Percentiles rank a stretch among this genome's conserved stretches.
Conservation (phyloP, 53 echinoderm and acorn worm species). For the Temnopleurus reevesii region DNA sequence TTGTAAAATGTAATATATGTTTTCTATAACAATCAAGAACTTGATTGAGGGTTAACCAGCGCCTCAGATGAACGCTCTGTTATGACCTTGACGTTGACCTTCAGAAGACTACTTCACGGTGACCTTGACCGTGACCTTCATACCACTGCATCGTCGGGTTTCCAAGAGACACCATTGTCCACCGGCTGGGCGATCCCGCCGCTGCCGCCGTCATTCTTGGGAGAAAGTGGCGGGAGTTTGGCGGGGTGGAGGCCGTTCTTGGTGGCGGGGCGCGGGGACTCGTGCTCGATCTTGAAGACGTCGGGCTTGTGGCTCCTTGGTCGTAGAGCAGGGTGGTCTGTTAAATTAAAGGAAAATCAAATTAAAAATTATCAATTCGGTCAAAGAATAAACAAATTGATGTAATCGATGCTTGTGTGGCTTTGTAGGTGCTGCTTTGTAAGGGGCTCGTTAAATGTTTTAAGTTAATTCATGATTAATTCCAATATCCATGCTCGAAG, state of each 20-base stretch:
- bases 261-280: slow-evolving; percentile 66
- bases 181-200: background rate
- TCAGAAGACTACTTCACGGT: background rate
- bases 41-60: background rate
- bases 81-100: background rate
- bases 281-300: slow-evolving; percentile 81
- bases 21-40: no score
- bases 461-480: no score
- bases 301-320: slow-evolving; percentile 76
- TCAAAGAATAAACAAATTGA: no score
- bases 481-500: no score
- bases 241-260: slow-evolving; percentile 51
- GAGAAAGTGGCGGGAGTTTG: slow-evolving; percentile 55
- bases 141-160: slow-evolving; percentile 56
- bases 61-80: background rate
- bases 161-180: slow-evolving; percentile 38
- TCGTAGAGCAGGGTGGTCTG: slow-evolving; percentile 75
- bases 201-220: background rate
- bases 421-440: no score
- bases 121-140: slow-evolving; percentile 5
- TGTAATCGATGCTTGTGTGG: no score
- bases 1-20: background rate
- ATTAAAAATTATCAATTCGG: no score
- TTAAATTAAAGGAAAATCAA: background rate
- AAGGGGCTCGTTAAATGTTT: no score